phyloP scores from a whole-genome alignment of 2,888 invertebrate species.

The Willowsia nigromaculata region DNA sequence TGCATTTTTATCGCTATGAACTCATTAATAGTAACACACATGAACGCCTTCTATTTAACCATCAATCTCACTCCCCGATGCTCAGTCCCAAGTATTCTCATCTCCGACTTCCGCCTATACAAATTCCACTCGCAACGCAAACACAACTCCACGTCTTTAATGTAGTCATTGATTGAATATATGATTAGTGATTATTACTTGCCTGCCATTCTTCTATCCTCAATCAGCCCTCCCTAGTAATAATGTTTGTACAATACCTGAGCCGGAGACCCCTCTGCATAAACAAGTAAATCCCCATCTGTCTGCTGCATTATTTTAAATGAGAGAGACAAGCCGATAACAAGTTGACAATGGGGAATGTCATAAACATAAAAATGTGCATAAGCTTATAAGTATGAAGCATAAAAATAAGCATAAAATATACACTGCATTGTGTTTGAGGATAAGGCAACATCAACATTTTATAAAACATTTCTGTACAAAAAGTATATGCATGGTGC shows the following conservation, averaged over 20 bases:
- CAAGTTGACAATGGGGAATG: constrained; percentile 41
- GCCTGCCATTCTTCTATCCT: neutral
- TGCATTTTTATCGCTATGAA: neutral
- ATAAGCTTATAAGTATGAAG: neutral
- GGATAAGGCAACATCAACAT: neutral
- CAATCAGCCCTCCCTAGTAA: neutral
- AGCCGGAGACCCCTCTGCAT: neutral
- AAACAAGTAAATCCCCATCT: constrained; percentile 1
- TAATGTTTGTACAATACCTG: constrained; percentile 16
- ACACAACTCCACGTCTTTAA: neutral
- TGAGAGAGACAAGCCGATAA: constrained; percentile 37
- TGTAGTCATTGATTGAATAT: constrained; percentile 3
- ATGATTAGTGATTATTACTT: constrained; percentile 20
- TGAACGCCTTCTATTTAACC: constrained; percentile 3
- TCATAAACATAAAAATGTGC: constrained; percentile 22
- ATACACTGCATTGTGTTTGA: neutral
- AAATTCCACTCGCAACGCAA: neutral
- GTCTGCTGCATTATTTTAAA: constrained; percentile 7
- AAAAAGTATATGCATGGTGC: neutral
- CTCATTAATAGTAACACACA: neutral
- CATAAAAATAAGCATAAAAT: neutral
- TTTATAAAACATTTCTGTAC: neutral
- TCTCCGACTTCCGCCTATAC: neutral
- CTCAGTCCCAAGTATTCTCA: neutral
- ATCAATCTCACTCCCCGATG: neutral